Evolutionary conservation across 2,888 invertebrate species (phyloP), one percentile per base, ranked within the genome.

Genomic region (Aleiodes testaceus): DNA sequence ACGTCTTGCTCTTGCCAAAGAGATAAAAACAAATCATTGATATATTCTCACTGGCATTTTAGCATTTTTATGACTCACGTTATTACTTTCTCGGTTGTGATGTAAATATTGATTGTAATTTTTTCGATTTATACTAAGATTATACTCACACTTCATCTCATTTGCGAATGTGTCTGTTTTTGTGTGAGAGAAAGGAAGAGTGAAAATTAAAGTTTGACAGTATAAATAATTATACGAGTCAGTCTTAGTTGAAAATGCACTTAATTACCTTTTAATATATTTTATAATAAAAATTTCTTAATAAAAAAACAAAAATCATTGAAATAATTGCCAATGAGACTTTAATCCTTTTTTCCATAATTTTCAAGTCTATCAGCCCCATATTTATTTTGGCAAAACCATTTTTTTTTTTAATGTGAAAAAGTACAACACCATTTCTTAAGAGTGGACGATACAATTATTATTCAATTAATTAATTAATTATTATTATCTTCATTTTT

Each of bases 351-450:
- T n/a, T n/a, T n/a, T n/a, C n/a, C n/a, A n/a, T n/a, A n/a, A n/a
- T 74, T 75, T 77, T 81, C 80, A 81, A 83, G 78, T 82, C 80
- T 83, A 85, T 82, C 82, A 85, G 83, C 82, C 82, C 85, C 84
- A 84, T 82, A 84, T 85, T 84, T 84, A 85, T 85, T 85, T 83
- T 82, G 82, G 83, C 82, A 84, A 85, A 82, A 83, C 82, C 82
- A 55, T 36, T 42, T 14, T 42, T 49, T 45, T 45, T 45, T 82
- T 84, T 85, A 82, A 84, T 85, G 84, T 85, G 84, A 85, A 85
- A 85, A 85, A 84, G 85, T 85, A 85, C 85, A 83, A 82, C 82
- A 85, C 83, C 82, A 82, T 82, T 83, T 85, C 79, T 82, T 79
- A 78, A 83, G 75, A 81, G 79, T 81, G 79, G 80, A 47, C 55